A percentile compares a stretch with the other conserved stretches of the same genome.
Evolutionary conservation across 2,888 invertebrate genomes (phyloP).

Genomic region (Tetheella fluctuosa): DNA sequence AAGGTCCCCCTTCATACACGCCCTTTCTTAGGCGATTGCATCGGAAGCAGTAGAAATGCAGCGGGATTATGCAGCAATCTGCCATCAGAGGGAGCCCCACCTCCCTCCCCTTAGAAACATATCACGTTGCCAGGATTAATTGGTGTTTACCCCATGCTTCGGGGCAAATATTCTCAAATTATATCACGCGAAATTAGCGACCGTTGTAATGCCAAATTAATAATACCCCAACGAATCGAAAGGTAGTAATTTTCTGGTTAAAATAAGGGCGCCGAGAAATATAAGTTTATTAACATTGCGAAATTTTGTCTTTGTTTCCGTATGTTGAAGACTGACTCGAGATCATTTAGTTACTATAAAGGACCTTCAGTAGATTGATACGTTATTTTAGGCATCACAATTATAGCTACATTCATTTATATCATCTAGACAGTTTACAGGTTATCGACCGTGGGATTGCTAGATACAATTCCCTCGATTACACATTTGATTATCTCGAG

Average conservation of each 20-base stretch:
- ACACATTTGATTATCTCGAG: slow-evolving; percentile 1
- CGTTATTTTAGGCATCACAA: not conserved
- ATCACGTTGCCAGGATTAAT: slow-evolving; percentile 82
- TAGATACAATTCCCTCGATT: not conserved
- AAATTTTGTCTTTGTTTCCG: not conserved
- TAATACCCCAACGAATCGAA: slow-evolving; percentile 53
- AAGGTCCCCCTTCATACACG: slow-evolving; percentile 47
- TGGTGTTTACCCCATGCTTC: slow-evolving; percentile 74
- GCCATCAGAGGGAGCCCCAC: slow-evolving; percentile 53
- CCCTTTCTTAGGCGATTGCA: slow-evolving; percentile 63
- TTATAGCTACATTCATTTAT: slow-evolving; percentile 20
- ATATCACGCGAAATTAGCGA: slow-evolving; percentile 76
- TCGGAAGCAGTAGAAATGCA: slow-evolving; percentile 80
- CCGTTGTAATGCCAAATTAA: slow-evolving; percentile 74
- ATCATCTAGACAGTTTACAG: slow-evolving; percentile 22
- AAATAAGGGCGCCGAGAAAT: slow-evolving; percentile 26
- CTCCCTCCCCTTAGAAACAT: slow-evolving; percentile 57
- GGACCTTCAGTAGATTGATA: not conserved
- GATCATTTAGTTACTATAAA: not conserved
- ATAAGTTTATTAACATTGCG: not conserved
- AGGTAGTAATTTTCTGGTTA: slow-evolving; percentile 49
- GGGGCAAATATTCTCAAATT: slow-evolving; percentile 67
- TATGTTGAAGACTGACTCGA: not conserved
- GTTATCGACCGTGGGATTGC: slow-evolving; percentile 22
- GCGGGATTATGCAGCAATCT: slow-evolving; percentile 76